Base-by-base conservation (phyloP, 37 sponge, comb jelly and placozoan species). In the Geodia barretti region DNA sequence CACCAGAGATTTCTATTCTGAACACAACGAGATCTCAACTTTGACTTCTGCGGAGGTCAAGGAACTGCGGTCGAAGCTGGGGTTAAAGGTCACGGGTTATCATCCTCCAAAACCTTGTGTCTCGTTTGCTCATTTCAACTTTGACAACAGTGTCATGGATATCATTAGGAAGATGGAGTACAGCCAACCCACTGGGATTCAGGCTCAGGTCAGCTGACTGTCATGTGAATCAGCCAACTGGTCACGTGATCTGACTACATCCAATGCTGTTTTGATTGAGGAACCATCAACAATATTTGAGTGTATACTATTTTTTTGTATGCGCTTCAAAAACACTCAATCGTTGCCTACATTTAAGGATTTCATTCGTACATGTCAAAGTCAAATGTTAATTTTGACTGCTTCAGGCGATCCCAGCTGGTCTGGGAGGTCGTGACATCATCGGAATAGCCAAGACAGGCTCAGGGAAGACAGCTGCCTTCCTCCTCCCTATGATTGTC, bases 381-480 rank as follows among this genome's bases (percentile, higher is more conserved):
- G n/a, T n/a, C n/a, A n/a, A n/a, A n/a, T n/a, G n/a, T n/a, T n/a
- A n/a, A n/a, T n/a, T n/a, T n/a, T n/a, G n/a, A n/a, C n/a, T n/a
- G n/a, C n/a, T n/a, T n/a, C n/a, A 88, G 88, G 85, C 92, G 30
- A 81, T 92, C 29, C 92, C 99, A 4, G 82, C 83, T 59, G 96
- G 78, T 7, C 72, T 96, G 31, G 63, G 76, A 38, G 99, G 99
- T 14, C 89, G 99, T 41, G 99, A 98, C 75, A 80, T 98, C 37
- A 96, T 98, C 31, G 99, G 96, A 5, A 89, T 98, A 65, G 99
- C 99, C 26, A 88, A 96, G 84, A 98, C 99, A 0, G 99, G 99
- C 11, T 98, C 99, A 5, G 99, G 99, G 21, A 98, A 98, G 79
- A 98, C 99, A 32, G 92, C 83, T 0, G 96, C 94, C 11, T 98